These are phyloP conservation scores for Pterobdella sp. DNA, from an alignment of 2,888 invertebrate genomes.

Conservation along the genomic window DNA sequence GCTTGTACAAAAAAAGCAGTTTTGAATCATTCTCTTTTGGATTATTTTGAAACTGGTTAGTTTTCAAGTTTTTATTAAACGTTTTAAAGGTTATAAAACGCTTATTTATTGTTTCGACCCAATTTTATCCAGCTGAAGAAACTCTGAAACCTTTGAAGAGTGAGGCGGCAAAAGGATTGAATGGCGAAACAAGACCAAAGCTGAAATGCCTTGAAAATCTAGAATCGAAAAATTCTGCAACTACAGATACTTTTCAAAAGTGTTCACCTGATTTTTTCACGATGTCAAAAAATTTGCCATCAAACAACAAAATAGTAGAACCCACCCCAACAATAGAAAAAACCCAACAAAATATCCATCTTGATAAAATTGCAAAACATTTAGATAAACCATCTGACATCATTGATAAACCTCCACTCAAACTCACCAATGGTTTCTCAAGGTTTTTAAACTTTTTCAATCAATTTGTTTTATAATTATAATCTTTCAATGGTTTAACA, in stretches of 20 bases:
- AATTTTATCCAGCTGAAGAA: too few relatives aligned
- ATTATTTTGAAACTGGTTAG: background rate
- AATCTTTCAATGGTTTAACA: too few relatives aligned
- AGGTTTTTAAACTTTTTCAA: background rate
- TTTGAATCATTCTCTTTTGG: background rate
- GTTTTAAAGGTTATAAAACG: too few relatives aligned
- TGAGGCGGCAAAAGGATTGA: too few relatives aligned
- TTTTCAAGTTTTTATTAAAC: too few relatives aligned
- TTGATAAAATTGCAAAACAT: background rate
- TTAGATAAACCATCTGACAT: background rate
- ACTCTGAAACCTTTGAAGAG: too few relatives aligned
- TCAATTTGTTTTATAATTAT: too few relatives aligned
- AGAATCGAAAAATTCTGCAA: background rate
- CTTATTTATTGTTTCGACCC: too few relatives aligned
- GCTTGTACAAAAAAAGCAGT: background rate
- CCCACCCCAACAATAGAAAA: background rate
- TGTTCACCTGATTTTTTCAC: background rate
- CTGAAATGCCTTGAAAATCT: background rate
- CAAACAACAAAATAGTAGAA: background rate
- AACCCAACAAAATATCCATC: background rate
- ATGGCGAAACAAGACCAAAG: background rate
- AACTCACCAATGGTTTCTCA: background rate
- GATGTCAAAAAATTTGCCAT: background rate
- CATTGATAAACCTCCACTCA: constrained; percentile 11
- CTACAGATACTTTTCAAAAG: background rate